Conservation (phyloP, 2,888 invertebrate species). For the Theodoxus fluviatilis region DNA sequence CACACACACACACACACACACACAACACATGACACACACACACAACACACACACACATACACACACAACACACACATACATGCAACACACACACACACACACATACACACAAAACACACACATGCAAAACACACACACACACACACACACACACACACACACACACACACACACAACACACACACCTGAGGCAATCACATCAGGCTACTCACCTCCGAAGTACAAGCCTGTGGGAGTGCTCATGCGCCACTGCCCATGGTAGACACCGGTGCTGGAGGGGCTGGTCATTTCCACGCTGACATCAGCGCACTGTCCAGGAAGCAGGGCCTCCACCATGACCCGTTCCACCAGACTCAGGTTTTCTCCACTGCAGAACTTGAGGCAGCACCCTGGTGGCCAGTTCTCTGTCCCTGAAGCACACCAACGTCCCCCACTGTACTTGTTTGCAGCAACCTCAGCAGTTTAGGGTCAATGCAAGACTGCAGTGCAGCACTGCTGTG, state of each 20-base stretch:
- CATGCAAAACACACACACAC: neutral
- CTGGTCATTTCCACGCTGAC: slow-evolving; percentile 82
- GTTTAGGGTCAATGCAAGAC: too few species aligned
- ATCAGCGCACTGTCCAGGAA: slow-evolving; percentile 79
- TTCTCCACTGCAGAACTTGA: slow-evolving; percentile 78
- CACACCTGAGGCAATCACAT: neutral
- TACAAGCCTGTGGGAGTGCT: slow-evolving; percentile 85
- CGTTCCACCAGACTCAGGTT: slow-evolving; percentile 71
- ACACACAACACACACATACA: too few species aligned
- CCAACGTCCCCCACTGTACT: neutral
- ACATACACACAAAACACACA: neutral
- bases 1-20: too few species aligned
- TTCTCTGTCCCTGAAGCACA: slow-evolving; percentile 70
- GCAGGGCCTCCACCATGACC: slow-evolving; percentile 75
- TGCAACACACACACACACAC: too few species aligned
- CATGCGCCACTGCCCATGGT: slow-evolving; percentile 89
- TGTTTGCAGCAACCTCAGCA: neutral
- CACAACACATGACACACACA: too few species aligned
- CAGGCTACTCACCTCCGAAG: slow-evolving; percentile 80
- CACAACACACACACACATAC: too few species aligned
- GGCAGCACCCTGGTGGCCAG: slow-evolving; percentile 83
- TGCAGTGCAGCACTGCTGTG: too few species aligned
- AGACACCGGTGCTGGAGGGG: slow-evolving; percentile 77
- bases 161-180: too few species aligned
- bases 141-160: neutral